These are phyloP conservation scores for Amitus sp. DNA, from an alignment of 2,888 invertebrate genomes.

Conservation along the genomic window DNA sequence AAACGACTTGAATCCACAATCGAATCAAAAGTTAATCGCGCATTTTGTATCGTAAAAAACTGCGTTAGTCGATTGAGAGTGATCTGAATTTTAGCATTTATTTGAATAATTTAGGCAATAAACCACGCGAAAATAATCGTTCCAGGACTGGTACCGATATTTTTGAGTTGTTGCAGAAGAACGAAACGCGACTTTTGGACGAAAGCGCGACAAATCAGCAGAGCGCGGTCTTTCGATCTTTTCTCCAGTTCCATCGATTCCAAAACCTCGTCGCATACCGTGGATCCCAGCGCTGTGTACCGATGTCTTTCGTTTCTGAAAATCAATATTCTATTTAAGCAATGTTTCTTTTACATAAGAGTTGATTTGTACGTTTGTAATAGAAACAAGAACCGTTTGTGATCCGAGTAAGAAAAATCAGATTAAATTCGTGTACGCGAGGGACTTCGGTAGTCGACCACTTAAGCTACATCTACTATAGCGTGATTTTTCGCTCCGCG, in stretches of 20 bases:
- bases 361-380: background rate
- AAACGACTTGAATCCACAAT: too few species aligned
- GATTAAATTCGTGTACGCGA: conserved; percentile 18
- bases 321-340: background rate
- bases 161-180: conserved; percentile 80
- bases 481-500: conserved; percentile 19
- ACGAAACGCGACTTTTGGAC: conserved; percentile 77
- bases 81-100: too few species aligned
- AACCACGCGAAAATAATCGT: too few species aligned
- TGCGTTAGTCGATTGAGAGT: too few species aligned
- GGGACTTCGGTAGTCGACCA: conserved; percentile 16
- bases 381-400: background rate
- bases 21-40: too few species aligned
- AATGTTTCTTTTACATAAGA: background rate
- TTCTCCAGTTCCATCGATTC: conserved; percentile 75
- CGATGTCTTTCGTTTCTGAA: conserved; percentile 69
- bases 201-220: conserved; percentile 74
- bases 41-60: too few species aligned
- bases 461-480: conserved; percentile 26
- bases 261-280: conserved; percentile 68
- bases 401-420: conserved; percentile 2
- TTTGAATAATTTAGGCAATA: conserved; percentile 28
- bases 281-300: conserved; percentile 74
- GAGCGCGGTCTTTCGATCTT: conserved; percentile 74
- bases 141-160: too few species aligned